Evolutionary conservation across 2,888 invertebrate species (phyloP), one percentile per base, ranked within the genome.

Genomic region (Sinopyrophorus schimmeli): DNA sequence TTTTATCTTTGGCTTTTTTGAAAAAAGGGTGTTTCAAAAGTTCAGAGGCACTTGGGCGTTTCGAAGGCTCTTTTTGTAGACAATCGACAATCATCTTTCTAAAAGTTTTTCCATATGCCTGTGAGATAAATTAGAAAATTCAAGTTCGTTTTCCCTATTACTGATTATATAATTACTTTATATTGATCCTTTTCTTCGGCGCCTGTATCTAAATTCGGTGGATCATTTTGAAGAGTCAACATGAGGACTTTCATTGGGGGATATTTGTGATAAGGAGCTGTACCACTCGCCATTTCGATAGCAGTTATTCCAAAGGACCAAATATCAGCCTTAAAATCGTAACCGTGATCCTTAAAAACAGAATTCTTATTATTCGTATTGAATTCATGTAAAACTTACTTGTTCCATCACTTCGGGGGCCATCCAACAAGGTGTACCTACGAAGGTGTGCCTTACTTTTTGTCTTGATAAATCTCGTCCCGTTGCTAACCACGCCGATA

Each of bases 351-450:
- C 86, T 89, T 70, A 66, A 69, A 61, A 57, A 24, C 24, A 12
- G 11, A 20, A 20, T 12, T 40, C 37, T 37, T n/a, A n/a, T n/a
- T n/a, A n/a, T n/a, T n/a, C n/a, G n/a, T n/a, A n/a, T n/a, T n/a
- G n/a, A n/a, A n/a, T 4, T 21, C 21, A 21, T 5, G 21, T 21
- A 21, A 31, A 17, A 42, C 39, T 49, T 73, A 88, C 88, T 80
- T 94, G 94, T 76, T 95, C 93, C 97, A 98, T 98, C 57, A 99
- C 98, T 79, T 99, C 98, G 1, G 98, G 98, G 1, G 98, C 97
- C 97, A 97, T 97, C 97, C 97, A 99, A 70, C 97, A 98, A 0
- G 97, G 97, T 1, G 98, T 98, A 6, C 99, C 99, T 1, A 99
- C 98, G 75, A 99, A 99, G 0, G 97, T 97, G 72, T 98, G 96